phyloP scores from a whole-genome alignment of 2,113 vertebrate genomes.

The Microcebus jonahi region DNA sequence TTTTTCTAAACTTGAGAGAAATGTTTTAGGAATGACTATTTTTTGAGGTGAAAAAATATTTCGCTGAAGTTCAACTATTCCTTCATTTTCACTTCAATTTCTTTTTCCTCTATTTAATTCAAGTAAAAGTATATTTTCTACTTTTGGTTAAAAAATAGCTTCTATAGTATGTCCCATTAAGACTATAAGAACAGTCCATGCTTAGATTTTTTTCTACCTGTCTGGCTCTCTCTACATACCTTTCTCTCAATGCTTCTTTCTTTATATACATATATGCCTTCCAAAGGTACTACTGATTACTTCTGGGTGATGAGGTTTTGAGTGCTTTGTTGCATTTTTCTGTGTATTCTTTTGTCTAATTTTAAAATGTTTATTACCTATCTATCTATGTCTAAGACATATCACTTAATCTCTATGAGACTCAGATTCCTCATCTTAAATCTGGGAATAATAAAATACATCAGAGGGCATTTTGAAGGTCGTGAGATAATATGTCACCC shows the following conservation, averaged over 20 bases:
- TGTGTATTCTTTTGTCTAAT: constrained; percentile 14
- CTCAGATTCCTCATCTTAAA: constrained; percentile 35
- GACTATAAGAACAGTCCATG: neutral
- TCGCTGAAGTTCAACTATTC: neutral
- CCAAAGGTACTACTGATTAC: neutral
- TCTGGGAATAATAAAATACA: neutral
- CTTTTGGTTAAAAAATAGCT: neutral
- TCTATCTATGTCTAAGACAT: neutral
- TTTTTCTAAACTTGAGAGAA: constrained; percentile 45
- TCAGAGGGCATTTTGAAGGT: constrained; percentile 8
- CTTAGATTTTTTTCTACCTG: neutral
- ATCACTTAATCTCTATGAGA: constrained; percentile 13
- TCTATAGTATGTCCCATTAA: neutral
- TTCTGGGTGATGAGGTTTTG: neutral
- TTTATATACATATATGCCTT: neutral
- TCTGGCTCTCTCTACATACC: neutral
- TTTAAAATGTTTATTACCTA: neutral
- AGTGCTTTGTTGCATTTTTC: constrained; percentile 25
- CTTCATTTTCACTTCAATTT: constrained; percentile 37
- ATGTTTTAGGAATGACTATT: constrained; percentile 1
- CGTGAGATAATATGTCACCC: neutral
- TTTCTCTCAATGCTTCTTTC: neutral
- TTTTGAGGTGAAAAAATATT: constrained; percentile 52
- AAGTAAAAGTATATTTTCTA: neutral
- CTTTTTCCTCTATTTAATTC: constrained; percentile 16